These are phyloP conservation scores for Pteruthius melanotis DNA, from an alignment of 2,113 vertebrate genomes.

Conservation along the genomic window DNA sequence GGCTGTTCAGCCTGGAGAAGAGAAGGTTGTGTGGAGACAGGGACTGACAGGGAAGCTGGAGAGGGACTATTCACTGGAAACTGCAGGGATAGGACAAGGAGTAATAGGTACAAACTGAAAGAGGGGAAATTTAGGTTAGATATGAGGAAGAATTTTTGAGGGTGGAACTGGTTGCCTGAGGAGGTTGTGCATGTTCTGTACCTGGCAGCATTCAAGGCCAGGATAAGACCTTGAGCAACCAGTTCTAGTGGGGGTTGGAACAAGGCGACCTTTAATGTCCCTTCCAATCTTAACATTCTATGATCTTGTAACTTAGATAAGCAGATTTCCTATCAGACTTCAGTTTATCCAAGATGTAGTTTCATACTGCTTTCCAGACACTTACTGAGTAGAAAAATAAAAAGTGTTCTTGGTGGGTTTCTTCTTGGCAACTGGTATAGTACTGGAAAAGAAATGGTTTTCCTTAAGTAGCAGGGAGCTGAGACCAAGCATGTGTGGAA, in stretches of 20 bases:
- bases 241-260: not conserved
- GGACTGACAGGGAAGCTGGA: not conserved
- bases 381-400: not conserved
- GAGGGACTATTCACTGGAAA: not conserved
- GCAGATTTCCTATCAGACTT: not conserved
- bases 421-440: not conserved
- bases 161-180: not conserved
- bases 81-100: not conserved
- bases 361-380: not conserved
- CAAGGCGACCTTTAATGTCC: not conserved
- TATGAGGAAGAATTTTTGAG: not conserved
- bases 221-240: not conserved
- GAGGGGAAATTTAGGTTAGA: not conserved
- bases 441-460: not conserved
- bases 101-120: not conserved
- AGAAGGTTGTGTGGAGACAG: not conserved
- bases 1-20: not conserved
- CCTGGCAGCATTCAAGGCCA: not conserved
- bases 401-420: not conserved
- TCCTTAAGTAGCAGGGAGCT: not conserved
- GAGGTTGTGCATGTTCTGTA: not conserved
- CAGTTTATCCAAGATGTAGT: not conserved
- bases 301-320: not conserved
- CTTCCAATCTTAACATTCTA: not conserved
- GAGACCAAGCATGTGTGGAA: not conserved